Conservation (phyloP, 2,113 vertebrate genomes). For the Silurus glanis region DNA sequence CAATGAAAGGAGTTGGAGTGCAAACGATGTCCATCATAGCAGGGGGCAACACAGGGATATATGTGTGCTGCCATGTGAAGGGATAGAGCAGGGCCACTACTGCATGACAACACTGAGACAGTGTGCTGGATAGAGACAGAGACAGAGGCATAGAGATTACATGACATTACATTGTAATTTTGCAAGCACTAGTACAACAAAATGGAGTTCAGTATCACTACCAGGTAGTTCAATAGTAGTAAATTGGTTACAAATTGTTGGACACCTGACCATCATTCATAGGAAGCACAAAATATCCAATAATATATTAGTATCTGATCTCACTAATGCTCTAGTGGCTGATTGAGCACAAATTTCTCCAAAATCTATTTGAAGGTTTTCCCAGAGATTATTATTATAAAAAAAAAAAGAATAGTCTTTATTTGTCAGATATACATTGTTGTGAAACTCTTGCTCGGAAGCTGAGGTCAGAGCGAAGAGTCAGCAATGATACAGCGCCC, state of each 20-base stretch:
- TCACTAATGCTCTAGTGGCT: not conserved
- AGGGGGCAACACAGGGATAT: slow-evolving; percentile 89
- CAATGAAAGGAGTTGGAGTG: slow-evolving; percentile 91
- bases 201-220: not conserved
- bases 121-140: slow-evolving; percentile 68
- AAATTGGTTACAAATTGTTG: not conserved
- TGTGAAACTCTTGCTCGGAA: too few relatives aligned
- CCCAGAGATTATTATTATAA: not conserved
- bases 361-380: not conserved
- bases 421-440: too few relatives aligned
- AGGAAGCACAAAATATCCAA: not conserved
- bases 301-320: too few relatives aligned
- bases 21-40: slow-evolving; percentile 96
- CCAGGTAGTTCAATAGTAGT: not conserved
- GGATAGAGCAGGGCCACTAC: slow-evolving; percentile 87
- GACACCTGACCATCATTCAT: not conserved
- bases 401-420: too few relatives aligned
- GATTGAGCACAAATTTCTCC: not conserved
- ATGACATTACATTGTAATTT: not conserved
- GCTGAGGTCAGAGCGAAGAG: too few relatives aligned
- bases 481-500: too few relatives aligned
- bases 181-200: not conserved
- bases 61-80: slow-evolving; percentile 88
- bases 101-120: slow-evolving; percentile 83
- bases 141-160: slow-evolving; percentile 63